Percentiles rank a stretch among this genome's conserved stretches.
phyloP scores from a whole-genome alignment of 2,797 vertebrate species.

The Liasis olivaceus region DNA sequence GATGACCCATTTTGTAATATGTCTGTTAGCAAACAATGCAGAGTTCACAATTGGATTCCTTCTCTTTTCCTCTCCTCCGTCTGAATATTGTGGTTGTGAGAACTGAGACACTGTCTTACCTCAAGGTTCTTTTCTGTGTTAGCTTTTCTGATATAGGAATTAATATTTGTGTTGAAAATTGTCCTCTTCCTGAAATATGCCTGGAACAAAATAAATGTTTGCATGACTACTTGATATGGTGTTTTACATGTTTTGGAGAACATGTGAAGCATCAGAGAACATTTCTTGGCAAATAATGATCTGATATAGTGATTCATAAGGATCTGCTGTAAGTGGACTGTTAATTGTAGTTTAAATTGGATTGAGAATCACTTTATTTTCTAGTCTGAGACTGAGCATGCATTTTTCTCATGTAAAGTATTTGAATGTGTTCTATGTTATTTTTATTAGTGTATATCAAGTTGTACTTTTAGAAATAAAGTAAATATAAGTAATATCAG shows the following conservation, averaged over 20 bases:
- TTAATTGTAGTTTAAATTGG: neutral
- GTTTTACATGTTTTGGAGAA: neutral
- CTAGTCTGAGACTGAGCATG: neutral
- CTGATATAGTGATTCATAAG: neutral
- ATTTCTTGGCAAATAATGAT: neutral
- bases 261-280: neutral
- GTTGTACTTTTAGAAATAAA: neutral
- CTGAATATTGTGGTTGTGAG: neutral
- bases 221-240: neutral
- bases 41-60: neutral
- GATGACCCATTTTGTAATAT: neutral
- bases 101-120: neutral
- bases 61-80: accelerated
- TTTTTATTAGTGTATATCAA: neutral
- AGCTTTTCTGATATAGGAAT: neutral
- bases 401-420: neutral
- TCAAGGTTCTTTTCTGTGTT: neutral
- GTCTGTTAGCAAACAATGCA: accelerated
- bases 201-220: neutral
- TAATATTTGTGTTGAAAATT: neutral
- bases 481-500: neutral
- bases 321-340: neutral
- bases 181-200: neutral
- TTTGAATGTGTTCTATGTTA: neutral
- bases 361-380: neutral